These are phyloP conservation scores for Parazoanthus atlanticus DNA, from an alignment of 92 coral and sea anemone genomes.

Conservation along the genomic window DNA sequence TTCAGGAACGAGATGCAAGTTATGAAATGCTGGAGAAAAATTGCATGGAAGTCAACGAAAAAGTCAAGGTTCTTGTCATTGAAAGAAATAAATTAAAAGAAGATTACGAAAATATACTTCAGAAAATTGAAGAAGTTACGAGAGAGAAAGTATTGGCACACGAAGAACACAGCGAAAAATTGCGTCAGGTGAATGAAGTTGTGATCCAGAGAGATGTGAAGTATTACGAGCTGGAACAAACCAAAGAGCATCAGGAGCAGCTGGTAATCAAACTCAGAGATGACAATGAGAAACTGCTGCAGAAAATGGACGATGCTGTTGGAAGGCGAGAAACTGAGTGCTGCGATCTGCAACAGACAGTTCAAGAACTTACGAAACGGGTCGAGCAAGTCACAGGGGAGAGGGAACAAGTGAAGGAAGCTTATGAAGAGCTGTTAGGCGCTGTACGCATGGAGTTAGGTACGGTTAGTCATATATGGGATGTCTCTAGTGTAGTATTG, in stretches of 20 bases:
- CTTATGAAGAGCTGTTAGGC: slow-evolving; percentile 73
- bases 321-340: slow-evolving; percentile 32
- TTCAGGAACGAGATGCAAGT: slow-evolving; percentile 11
- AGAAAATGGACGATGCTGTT: slow-evolving; percentile 49
- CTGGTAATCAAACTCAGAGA: slow-evolving; percentile 2
- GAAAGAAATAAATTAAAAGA: slow-evolving; percentile 13
- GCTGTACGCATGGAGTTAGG: slow-evolving; percentile 70
- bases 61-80: not conserved
- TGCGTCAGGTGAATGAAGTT: not conserved
- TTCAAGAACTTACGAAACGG: slow-evolving; percentile 47
- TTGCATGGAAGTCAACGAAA: not conserved
- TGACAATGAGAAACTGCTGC: slow-evolving; percentile 54
- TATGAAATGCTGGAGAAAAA: slow-evolving; percentile 18
- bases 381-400: slow-evolving; percentile 52
- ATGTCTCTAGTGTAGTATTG: not conserved
- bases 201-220: slow-evolving; percentile 31
- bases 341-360: slow-evolving; percentile 43
- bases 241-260: not conserved
- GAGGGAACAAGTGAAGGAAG: slow-evolving; percentile 56
- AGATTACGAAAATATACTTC: not conserved
- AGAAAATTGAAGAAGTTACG: not conserved
- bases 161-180: not conserved
- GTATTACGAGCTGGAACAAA: not conserved
- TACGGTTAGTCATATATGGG: slow-evolving; percentile 3
- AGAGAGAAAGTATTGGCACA: slow-evolving; percentile 5